These are phyloP conservation scores for Montipora foliosa DNA, from an alignment of 64 coral and sea anemone species.

Conservation along the genomic window DNA sequence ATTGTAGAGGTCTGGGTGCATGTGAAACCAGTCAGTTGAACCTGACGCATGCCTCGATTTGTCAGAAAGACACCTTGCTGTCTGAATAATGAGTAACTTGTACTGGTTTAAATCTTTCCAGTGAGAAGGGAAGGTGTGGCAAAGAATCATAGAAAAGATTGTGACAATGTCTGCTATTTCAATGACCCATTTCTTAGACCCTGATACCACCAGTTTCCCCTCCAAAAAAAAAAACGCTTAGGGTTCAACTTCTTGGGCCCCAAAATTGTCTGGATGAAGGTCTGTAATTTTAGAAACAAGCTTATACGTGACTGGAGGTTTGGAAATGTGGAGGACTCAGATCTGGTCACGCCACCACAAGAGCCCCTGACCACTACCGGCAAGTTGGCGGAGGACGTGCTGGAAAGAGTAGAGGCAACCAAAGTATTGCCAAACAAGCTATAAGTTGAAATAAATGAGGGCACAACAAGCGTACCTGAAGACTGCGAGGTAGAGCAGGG, in stretches of 20 bases:
- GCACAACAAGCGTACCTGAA: background rate
- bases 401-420: background rate
- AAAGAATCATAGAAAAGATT: background rate
- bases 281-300: slow-evolving; percentile 27
- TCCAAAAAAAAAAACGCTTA: background rate
- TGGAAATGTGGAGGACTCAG: background rate
- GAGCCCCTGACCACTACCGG: slow-evolving; percentile 1
- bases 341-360: background rate
- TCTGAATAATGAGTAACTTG: no score
- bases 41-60: background rate
- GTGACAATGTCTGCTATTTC: background rate
- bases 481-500: background rate
- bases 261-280: slow-evolving; percentile 27
- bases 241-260: slow-evolving; percentile 1
- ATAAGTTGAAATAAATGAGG: slow-evolving; percentile 15
- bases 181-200: background rate
- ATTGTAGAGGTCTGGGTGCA: background rate
- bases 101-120: no score
- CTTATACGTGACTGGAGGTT: slow-evolving; percentile 29
- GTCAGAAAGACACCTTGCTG: no score
- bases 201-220: background rate
- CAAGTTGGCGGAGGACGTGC: background rate
- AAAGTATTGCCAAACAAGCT: background rate
- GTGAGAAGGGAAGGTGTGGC: no score
- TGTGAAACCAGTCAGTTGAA: background rate